Evolutionary conservation across 2,888 invertebrate genomes (phyloP).

Genomic region (Leptopilina drosophilae): DNA sequence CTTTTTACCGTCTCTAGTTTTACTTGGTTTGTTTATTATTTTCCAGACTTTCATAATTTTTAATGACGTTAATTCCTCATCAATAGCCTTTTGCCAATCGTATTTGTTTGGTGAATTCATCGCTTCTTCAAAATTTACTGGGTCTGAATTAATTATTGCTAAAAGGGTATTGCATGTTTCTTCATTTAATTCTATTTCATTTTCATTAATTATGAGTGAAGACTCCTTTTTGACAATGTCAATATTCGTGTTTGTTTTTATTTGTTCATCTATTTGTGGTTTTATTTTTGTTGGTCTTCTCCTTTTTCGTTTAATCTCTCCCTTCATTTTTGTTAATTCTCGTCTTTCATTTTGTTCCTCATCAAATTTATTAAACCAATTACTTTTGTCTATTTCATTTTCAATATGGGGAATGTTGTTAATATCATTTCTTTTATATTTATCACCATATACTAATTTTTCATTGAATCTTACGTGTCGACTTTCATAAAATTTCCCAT

Average conservation of each 20-base stretch:
- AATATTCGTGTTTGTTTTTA: not conserved
- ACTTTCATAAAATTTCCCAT: no score
- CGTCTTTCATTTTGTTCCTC: constrained; percentile 24
- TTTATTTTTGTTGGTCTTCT: not conserved
- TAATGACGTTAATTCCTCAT: constrained; percentile 44
- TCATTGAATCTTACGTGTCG: no score
- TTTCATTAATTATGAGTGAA: not conserved
- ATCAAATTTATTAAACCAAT: constrained; percentile 28
- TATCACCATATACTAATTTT: no score
- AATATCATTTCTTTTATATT: no score
- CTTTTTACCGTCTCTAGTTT: no score
- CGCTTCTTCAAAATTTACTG: constrained; percentile 38
- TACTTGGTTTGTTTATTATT: constrained; percentile 44
- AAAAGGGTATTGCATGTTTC: constrained; percentile 17
- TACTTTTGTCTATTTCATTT: constrained; percentile 32
- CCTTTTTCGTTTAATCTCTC: not conserved
- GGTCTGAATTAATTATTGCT: constrained; percentile 30
- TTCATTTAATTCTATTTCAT: not conserved
- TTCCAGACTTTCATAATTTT: constrained; percentile 46
- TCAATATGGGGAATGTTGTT: not conserved
- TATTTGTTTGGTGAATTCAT: constrained; percentile 8
- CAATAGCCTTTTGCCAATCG: constrained; percentile 40
- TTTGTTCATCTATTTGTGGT: not conserved
- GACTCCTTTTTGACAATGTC: not conserved
- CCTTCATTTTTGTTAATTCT: constrained; percentile 1